phyloP scores from a whole-genome alignment of 2,888 invertebrate species.

The Diloba caeruleocephala region DNA sequence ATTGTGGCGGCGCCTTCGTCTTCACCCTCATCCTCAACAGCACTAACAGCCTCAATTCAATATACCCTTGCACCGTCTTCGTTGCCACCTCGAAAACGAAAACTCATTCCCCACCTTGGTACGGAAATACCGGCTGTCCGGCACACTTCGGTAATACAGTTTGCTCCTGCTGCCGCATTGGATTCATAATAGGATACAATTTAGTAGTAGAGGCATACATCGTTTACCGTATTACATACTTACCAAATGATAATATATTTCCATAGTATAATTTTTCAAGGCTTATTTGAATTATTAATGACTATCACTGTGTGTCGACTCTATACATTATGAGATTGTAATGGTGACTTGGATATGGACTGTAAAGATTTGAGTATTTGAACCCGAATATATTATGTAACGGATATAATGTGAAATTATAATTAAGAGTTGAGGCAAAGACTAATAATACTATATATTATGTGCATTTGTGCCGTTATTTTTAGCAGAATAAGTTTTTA shows the following conservation, averaged over 20 bases:
- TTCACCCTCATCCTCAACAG: constrained; percentile 74
- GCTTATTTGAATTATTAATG: constrained; percentile 60
- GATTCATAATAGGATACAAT: constrained; percentile 73
- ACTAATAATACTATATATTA: constrained; percentile 65
- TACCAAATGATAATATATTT: constrained; percentile 37
- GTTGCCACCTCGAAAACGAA: constrained; percentile 93
- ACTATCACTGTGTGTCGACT: constrained; percentile 64
- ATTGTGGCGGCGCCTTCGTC: constrained; percentile 58
- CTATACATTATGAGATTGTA: constrained; percentile 48
- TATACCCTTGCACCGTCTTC: constrained; percentile 68
- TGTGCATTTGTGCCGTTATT: constrained; percentile 67
- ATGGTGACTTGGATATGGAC: constrained; percentile 38
- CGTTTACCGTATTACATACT: constrained; percentile 29
- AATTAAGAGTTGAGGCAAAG: constrained; percentile 68
- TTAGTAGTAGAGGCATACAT: constrained; percentile 21
- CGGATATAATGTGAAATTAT: constrained; percentile 36
- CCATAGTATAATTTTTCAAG: constrained; percentile 55
- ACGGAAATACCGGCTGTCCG: constrained; percentile 75
- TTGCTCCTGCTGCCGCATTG: constrained; percentile 92
- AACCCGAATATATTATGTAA: constrained; percentile 24
- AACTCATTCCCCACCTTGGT: constrained; percentile 92
- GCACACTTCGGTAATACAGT: constrained; percentile 94
- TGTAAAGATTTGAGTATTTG: constrained; percentile 15
- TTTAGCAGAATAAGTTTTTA: constrained; percentile 61
- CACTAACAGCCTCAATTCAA: constrained; percentile 70